phyloP scores from a whole-genome alignment of 2,113 vertebrate genomes.

The Machaerirhynchus nigripectus region DNA sequence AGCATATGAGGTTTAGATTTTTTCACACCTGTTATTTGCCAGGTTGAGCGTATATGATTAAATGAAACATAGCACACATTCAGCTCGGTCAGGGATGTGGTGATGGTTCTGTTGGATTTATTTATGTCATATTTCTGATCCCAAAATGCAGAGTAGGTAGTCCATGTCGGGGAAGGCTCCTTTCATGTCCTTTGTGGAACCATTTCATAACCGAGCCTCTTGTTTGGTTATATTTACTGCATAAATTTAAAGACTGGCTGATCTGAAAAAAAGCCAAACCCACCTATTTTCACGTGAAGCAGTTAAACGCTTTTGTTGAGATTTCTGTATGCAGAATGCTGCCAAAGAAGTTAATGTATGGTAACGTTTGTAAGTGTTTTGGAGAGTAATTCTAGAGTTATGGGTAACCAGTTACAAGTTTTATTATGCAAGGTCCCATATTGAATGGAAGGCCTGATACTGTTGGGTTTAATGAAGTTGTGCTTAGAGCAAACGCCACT shows the following conservation, averaged over 20 bases:
- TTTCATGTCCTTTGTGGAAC: not conserved
- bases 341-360: not conserved
- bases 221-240: not conserved
- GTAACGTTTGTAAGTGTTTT: constrained; percentile 6
- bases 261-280: not conserved
- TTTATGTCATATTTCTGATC: not conserved
- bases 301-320: not conserved
- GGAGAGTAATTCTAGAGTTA: not conserved
- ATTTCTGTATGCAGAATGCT: not conserved
- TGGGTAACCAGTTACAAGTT: not conserved
- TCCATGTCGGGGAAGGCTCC: not conserved
- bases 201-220: not conserved
- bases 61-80: not conserved
- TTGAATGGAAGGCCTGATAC: not conserved
- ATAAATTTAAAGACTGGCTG: not conserved
- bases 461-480: constrained; percentile 43
- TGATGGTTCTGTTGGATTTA: not conserved
- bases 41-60: not conserved
- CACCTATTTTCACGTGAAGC: not conserved
- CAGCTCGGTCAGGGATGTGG: not conserved
- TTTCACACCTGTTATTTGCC: constrained; percentile 53
- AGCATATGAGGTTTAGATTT: constrained; percentile 6
- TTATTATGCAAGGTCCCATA: not conserved
- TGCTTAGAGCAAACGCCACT: not conserved
- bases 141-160: not conserved